A percentile compares a stretch with the other conserved stretches of the same genome.
These are phyloP conservation scores for Conus betulinus DNA, from an alignment of 1,140 invertebrate species.

Conservation along the genomic window DNA sequence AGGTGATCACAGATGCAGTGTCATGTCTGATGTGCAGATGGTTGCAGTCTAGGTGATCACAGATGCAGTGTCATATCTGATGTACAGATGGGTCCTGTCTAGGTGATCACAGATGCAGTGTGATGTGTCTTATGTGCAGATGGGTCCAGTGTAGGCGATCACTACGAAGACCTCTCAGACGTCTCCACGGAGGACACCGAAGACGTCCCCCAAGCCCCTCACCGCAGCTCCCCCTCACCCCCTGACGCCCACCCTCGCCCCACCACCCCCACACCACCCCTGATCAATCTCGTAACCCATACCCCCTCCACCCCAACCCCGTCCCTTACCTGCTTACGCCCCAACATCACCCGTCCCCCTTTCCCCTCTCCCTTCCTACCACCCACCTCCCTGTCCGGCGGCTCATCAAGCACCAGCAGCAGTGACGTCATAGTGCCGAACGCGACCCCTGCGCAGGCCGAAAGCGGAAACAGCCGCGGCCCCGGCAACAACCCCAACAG, in stretches of 20 bases:
- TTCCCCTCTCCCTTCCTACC: neutral
- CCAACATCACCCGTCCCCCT: neutral
- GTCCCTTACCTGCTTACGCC: neutral
- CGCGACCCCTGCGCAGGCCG: neutral
- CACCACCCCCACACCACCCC: too few species aligned
- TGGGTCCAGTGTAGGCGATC: too few species aligned
- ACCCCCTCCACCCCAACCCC: neutral
- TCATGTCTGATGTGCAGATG: neutral
- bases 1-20: slow-evolving; percentile 38
- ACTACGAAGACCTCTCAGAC: slow-evolving; percentile 49
- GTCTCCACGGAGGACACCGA: neutral
- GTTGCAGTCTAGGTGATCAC: slow-evolving; percentile 46
- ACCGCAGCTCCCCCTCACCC: too few species aligned
- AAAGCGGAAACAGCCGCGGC: neutral
- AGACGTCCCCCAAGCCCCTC: neutral
- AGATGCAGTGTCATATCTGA: neutral
- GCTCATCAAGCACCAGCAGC: too few species aligned
- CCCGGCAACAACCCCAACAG: neutral
- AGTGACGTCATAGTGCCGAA: neutral
- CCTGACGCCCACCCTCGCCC: neutral
- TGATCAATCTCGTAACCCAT: neutral
- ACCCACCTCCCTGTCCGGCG: neutral
- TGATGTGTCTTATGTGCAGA: too few species aligned
- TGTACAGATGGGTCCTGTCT: slow-evolving; percentile 30
- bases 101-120: too few species aligned